Percentiles rank a stretch among this genome's conserved stretches.
Evolutionary conservation across 92 coral and sea anemone genomes (phyloP).

Genomic region (Epizoanthus rinbou): DNA sequence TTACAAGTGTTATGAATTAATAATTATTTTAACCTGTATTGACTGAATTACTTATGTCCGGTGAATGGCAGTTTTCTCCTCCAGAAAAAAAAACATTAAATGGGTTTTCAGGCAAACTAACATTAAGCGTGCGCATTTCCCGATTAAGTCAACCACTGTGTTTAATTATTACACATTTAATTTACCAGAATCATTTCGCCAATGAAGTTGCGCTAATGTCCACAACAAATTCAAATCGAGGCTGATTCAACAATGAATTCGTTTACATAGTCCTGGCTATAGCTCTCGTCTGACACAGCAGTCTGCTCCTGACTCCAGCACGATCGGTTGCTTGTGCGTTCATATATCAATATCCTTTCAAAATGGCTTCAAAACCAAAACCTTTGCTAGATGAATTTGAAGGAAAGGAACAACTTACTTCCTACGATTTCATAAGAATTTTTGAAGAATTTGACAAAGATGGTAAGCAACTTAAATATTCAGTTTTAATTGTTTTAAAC

Average conservation of each 20-base stretch:
- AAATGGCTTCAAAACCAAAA: slow-evolving; percentile 34
- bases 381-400: slow-evolving; percentile 39
- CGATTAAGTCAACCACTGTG: too few relatives aligned
- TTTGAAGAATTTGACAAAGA: slow-evolving; percentile 83
- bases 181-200: not conserved
- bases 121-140: too few relatives aligned
- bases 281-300: not conserved
- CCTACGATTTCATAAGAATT: slow-evolving; percentile 80
- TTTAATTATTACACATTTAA: not conserved
- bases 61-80: too few relatives aligned
- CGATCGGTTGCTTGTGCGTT: not conserved
- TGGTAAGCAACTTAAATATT: slow-evolving; percentile 55
- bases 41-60: too few relatives aligned
- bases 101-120: too few relatives aligned
- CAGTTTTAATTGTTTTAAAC: not conserved
- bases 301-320: not conserved
- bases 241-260: not conserved
- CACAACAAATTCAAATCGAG: slow-evolving; percentile 14
- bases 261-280: too few relatives aligned
- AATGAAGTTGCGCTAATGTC: not conserved
- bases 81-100: too few relatives aligned
- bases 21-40: too few relatives aligned
- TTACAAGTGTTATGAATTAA: too few relatives aligned
- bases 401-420: slow-evolving; percentile 66
- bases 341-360: not conserved